Evolutionary conservation across 1,140 invertebrate species (phyloP).

Genomic region (Drosophila prosaltans): DNA sequence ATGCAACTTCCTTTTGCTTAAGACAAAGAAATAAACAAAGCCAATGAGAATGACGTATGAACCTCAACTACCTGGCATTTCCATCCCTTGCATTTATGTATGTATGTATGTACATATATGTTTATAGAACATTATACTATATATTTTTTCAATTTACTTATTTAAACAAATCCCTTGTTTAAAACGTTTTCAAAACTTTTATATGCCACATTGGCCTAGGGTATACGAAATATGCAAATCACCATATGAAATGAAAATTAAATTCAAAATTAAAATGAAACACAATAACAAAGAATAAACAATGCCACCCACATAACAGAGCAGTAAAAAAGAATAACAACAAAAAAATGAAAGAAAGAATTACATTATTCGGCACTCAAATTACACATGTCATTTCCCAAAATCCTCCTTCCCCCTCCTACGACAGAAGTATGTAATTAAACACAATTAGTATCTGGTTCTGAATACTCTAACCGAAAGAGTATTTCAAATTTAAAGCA

Average conservation of each 20-base stretch:
- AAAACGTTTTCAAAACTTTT: too few relatives aligned
- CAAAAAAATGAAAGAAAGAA: neutral
- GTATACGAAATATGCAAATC: slow-evolving; percentile 50
- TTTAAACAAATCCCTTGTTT: too few relatives aligned
- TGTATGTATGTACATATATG: too few relatives aligned
- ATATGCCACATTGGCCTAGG: neutral
- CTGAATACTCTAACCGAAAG: slow-evolving; percentile 20
- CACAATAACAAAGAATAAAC: slow-evolving; percentile 23
- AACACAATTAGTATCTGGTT: slow-evolving; percentile 62
- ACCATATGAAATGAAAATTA: slow-evolving; percentile 65
- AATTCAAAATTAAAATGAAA: slow-evolving; percentile 36
- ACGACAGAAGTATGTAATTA: slow-evolving; percentile 50
- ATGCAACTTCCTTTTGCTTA: too few relatives aligned
- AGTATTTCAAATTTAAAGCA: neutral
- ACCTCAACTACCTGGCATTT: too few relatives aligned
- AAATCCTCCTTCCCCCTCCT: slow-evolving; percentile 8
- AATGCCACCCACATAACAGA: slow-evolving; percentile 9
- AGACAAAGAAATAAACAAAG: too few relatives aligned
- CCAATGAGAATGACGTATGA: too few relatives aligned
- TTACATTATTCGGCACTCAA: slow-evolving; percentile 60
- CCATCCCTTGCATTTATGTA: too few relatives aligned
- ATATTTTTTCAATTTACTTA: too few relatives aligned
- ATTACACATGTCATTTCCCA: slow-evolving; percentile 71
- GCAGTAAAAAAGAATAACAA: neutral
- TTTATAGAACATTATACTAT: too few relatives aligned